These are phyloP conservation scores for Sitodiplosis mosellana DNA, from an alignment of 1,140 invertebrate species.

Conservation along the genomic window DNA sequence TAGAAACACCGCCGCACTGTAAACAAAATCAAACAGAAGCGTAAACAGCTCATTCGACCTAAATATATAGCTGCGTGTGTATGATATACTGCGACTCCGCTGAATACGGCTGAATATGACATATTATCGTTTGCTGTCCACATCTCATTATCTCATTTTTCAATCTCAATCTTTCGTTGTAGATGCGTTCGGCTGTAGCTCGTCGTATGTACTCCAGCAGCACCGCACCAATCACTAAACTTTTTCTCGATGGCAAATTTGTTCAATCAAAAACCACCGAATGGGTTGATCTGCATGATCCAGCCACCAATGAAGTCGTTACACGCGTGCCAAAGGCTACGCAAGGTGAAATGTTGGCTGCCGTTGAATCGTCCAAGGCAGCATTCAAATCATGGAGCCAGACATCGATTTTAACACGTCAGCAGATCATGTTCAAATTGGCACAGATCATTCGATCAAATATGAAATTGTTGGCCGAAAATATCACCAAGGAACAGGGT, in stretches of 20 bases:
- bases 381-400: conserved; percentile 69
- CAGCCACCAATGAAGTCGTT: conserved; percentile 74
- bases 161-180: too few relatives aligned
- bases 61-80: too few relatives aligned
- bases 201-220: conserved; percentile 26
- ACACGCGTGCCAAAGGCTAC: conserved; percentile 81
- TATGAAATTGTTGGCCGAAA: conserved; percentile 74
- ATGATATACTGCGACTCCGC: too few relatives aligned
- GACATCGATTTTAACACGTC: conserved; percentile 81
- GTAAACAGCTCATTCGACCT: too few relatives aligned
- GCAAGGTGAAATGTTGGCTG: conserved; percentile 75
- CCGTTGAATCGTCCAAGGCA: conserved; percentile 69
- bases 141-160: too few relatives aligned
- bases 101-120: too few relatives aligned
- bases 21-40: too few relatives aligned
- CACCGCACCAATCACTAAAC: conserved; percentile 51
- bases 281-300: conserved; percentile 90
- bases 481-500: conserved; percentile 91
- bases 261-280: conserved; percentile 81
- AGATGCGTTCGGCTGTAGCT: background rate
- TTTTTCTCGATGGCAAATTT: conserved; percentile 91
- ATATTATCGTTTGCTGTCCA: too few relatives aligned
- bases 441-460: conserved; percentile 40
- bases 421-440: conserved; percentile 88
- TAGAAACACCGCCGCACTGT: too few relatives aligned